Evolutionary conservation across 2,797 vertebrate genomes (phyloP), one percentile per base, ranked within the genome.

Genomic region (Propithecus deckenii): DNA sequence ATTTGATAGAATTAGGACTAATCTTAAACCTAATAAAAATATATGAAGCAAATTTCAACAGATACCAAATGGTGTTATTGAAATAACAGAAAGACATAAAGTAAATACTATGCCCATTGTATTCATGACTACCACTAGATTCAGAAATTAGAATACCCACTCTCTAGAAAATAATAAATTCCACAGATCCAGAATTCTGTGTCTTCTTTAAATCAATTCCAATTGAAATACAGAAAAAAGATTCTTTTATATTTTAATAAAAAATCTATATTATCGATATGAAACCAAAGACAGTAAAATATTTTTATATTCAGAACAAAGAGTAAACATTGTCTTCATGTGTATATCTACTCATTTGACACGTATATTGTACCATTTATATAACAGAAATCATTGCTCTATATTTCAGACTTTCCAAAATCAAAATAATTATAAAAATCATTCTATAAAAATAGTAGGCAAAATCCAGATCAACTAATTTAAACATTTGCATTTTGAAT

Each of bases 301-400:
- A n/a, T 79, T 91, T 72, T 65, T 61, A 43, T 69, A 90, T 61
- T 71, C 2, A 80, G 92, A 76, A 67, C 20, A 85, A 97, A 86
- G 38, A 78, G 17, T 72, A 35, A 0, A 3, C 43, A 18, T 41
- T 97, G 41, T 74, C 65, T 86, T 85, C 79, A 46, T 80, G 35
- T 23, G 46, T 52, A 0, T 41, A 95, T 59, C 91, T 81, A 0
- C 2, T 90, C 57, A 35, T n/a, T 69, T 22, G 10, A 95, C 93
- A 92, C 1, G 25, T 38, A 2, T 20, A 78, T 11, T 25, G 67
- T 2, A 67, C 13, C 23, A 72, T 22, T 72, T 55, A 38, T 86
- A 55, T 91, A 86, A 91, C 30, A 88, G 2, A 96, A 80, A 74
- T 95, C 87, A 89, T 61, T 1, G 35, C 46, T 92, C 23, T 1